These are phyloP conservation scores for Bombyx mori DNA, from an alignment of 1,140 invertebrate species.

Conservation along the genomic window ASM3026992v2 NC_085126.1:10229501-10230000, in stretches of 20 bases:
- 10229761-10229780: neutral
- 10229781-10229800: neutral
- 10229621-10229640: neutral
- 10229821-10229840: conserved; percentile 32
- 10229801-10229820: neutral
- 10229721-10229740: neutral
- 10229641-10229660: neutral
- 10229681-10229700: neutral
- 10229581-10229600: neutral
- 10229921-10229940: conserved; percentile 73
- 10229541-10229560: neutral
- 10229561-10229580: neutral
- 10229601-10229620: neutral
- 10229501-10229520: too few relatives aligned
- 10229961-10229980: conserved; percentile 46
- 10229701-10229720: neutral
- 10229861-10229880: conserved; percentile 61
- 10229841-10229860: conserved; percentile 50
- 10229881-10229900: conserved; percentile 70
- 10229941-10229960: conserved; percentile 71
- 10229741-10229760: neutral
- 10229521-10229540: too few relatives aligned
- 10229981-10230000: neutral
- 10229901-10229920: conserved; percentile 79
- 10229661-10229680: neutral